Base-by-base conservation (phyloP, 2,113 vertebrate genomes). In the Athene noctua region DNA sequence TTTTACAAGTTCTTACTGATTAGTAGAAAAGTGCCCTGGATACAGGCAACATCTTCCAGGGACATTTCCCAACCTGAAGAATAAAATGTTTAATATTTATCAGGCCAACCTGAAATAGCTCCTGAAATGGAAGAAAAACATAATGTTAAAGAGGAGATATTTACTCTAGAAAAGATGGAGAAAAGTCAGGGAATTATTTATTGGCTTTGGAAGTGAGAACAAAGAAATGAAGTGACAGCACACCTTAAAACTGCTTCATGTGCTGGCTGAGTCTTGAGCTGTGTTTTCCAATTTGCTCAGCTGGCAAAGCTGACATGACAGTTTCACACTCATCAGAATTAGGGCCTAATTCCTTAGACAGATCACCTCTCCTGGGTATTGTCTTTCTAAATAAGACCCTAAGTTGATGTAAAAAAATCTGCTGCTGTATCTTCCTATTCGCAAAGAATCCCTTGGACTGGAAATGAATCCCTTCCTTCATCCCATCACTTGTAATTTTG, bases 291-390 rank as follows among this genome's bases (percentile, higher is more conserved):
- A 80, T 91, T 86, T 92, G 77, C 42, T 96, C 94, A 92, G 6
- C 72, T 95, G 77, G 75, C 86, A 95, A 92, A 97, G 63, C 55
- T 94, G 80, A 96, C 83, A 27, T 80, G 88, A 96, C 91, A 96
- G 84, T 70, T 92, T 80, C 88, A 92, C n/a, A 84, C 22, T 89
- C 47, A 20, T 91, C 83, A 94, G 94, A 86, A 92, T 91, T 78
- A 94, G 42, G 42, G 22, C 22, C n/a, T 78, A 91, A 92, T 91
- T 95, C 65, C 77, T 96, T 67, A 80, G 80, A 75, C 83, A 96
- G 68, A 91, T 58, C 47, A 38, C 38, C 18, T 79, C 59, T 94
- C 86, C 54, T 78, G 88, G 19, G 83, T 71, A 51, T 91, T 96
- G 68, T 70, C 63, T 89, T 81, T 91, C 68, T 52, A 91, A 90